These are phyloP conservation scores for Eubucco bourcierii DNA, from an alignment of 2,113 vertebrate species.

Conservation along the genomic window DNA sequence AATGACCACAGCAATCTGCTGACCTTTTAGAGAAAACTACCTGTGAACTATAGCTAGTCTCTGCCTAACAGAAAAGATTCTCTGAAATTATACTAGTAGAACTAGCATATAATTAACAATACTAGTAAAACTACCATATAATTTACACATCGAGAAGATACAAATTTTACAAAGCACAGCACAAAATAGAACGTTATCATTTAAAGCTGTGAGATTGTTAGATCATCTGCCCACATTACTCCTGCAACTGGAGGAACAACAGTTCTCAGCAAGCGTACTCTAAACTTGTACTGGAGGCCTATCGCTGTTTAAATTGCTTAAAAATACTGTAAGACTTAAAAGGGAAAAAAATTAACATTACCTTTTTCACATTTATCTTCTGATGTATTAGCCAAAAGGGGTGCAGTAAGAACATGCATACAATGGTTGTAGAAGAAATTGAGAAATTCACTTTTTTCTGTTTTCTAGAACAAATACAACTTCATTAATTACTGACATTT, in stretches of 20 bases:
- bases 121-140: not conserved
- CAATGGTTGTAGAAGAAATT: conserved; percentile 99
- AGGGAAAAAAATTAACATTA: conserved; percentile 24
- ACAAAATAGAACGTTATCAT: rapidly evolving
- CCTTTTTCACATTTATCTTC: conserved; percentile 91
- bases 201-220: not conserved
- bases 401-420: conserved; percentile 97
- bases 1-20: not conserved
- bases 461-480: conserved; percentile 84
- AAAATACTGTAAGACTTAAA: not conserved
- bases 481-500: not conserved
- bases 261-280: not conserved
- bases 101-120: rapidly evolving
- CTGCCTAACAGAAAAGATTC: not conserved
- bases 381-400: conserved; percentile 93
- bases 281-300: not conserved
- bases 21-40: not conserved
- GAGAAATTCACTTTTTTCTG: conserved; percentile 97
- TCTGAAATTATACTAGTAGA: not conserved
- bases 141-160: no score
- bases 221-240: not conserved
- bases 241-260: not conserved
- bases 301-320: not conserved
- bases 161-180: not conserved
- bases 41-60: not conserved